Conservation (phyloP, 2,797 vertebrate genomes). For the Karalla daura region DNA sequence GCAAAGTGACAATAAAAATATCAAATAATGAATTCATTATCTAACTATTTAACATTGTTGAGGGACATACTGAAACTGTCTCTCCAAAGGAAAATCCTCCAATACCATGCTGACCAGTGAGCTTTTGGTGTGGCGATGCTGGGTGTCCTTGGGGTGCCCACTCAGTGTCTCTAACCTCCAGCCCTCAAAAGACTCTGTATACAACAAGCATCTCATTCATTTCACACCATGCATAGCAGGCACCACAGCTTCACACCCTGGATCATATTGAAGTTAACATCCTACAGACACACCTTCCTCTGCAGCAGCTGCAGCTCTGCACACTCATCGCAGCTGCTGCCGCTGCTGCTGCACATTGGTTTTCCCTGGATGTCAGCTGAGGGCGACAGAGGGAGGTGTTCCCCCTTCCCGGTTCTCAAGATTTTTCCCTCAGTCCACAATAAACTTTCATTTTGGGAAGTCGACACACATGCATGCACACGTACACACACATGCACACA, state of each 20-base stretch:
- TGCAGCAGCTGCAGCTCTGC: conserved; percentile 27
- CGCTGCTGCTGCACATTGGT: conserved; percentile 33
- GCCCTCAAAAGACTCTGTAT: neutral
- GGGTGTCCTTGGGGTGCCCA: neutral
- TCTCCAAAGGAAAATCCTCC: conserved; percentile 59
- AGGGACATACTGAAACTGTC: conserved; percentile 32
- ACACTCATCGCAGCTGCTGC: too few relatives aligned
- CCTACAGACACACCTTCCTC: conserved; percentile 36
- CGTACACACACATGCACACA: neutral
- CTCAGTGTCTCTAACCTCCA: neutral
- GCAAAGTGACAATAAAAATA: too few relatives aligned
- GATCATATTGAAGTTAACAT: neutral
- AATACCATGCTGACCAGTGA: conserved; percentile 73
- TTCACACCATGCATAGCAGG: neutral
- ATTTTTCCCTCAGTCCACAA: conserved; percentile 71
- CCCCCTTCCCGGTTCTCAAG: conserved; percentile 59
- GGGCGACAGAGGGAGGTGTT: conserved; percentile 83
- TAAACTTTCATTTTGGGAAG: conserved; percentile 78
- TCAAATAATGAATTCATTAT: conserved; percentile 11
- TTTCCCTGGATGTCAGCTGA: conserved; percentile 81
- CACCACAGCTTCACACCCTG: neutral
- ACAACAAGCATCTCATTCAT: neutral
- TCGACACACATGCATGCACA: conserved; percentile 42
- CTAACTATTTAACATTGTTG: conserved; percentile 24
- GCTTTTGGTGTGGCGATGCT: conserved; percentile 51